Evolutionary conservation across 2,797 vertebrate species (phyloP), one percentile per base, ranked within the genome.

Genomic region (Amazona ochrocephala): DNA sequence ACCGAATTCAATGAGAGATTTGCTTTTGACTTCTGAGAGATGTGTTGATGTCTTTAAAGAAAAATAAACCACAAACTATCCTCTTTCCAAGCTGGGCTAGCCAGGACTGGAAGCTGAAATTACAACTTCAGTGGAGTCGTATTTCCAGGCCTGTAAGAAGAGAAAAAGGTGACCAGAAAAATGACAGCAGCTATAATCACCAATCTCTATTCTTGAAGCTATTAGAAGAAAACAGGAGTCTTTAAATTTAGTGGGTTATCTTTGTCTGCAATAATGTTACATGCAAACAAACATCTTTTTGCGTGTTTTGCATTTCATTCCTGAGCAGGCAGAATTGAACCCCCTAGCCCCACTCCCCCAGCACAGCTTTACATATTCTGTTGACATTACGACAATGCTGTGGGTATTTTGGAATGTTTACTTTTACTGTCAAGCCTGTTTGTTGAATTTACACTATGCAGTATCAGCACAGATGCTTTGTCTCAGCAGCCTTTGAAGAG

Each of bases 71-170:
- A 11, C 32, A 64, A 39, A 44, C 22, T 51, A 13, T 72, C 48
- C 22, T 76, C 42, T 67, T 54, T 65, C 67, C 79, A 48, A 77
- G 41, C 51, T 82, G 67, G 54, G 48, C 10, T 80, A 34, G 20
- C 39, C 53, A 87, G 68, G 68, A 64, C 32, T 60, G 56, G 71
- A 70, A 93, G 68, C 65, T 95, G 86, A 91, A 95, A 87, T 94
- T 92, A 74, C 65, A 93, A 58, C 58, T 90, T 72, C 42, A 30
- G 14, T 62, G n/a, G 81, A 89, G 39, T 93, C 42, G 3, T 30
- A 39, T 95, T 95, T 89, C 78, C 39, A 75, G 53, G 56, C 12
- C 34, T 70, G 65, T 41, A 70, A 94, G 83, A 83, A 45, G 60
- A 85, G 53, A 50, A 91, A 84, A 93, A 87, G 15, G 13, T 34